phyloP scores from a whole-genome alignment of 2,888 invertebrate genomes.

The Cerastis rubricosa region DNA sequence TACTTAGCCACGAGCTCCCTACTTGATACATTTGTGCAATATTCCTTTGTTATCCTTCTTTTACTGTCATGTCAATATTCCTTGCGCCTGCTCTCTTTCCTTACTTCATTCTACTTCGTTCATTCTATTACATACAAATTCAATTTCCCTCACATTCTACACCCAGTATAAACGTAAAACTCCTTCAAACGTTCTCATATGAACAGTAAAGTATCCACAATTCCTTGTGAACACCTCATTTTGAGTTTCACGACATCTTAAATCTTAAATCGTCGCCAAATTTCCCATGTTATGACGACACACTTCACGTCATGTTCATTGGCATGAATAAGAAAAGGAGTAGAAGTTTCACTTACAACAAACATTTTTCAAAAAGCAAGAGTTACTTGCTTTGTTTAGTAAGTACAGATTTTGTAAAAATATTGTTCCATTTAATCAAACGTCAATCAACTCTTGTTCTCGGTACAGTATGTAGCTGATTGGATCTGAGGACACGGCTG shows the following conservation, averaged over 20 bases:
- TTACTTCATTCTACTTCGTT: constrained; percentile 5
- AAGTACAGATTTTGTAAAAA: neutral
- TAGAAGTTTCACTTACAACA: constrained; percentile 16
- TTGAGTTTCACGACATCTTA: constrained; percentile 51
- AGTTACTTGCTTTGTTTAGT: neutral
- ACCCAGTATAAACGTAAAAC: constrained; percentile 18
- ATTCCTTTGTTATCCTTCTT: neutral
- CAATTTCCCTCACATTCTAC: constrained; percentile 13
- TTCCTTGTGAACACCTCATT: constrained; percentile 54
- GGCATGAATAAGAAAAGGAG: neutral
- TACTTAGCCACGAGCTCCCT: too few relatives aligned
- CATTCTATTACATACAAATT: constrained; percentile 20
- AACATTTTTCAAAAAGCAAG: neutral
- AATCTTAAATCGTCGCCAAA: constrained; percentile 50
- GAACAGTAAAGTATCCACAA: constrained; percentile 52
- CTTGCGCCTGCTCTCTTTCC: neutral
- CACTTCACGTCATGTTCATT: constrained; percentile 22
- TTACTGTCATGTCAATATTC: neutral
- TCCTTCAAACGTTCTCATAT: constrained; percentile 26
- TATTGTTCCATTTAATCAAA: neutral
- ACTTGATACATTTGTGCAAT: neutral
- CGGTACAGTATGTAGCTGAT: too few relatives aligned
- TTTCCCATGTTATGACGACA: constrained; percentile 56
- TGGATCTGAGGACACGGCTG: neutral
- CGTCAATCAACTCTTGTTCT: neutral